A percentile compares a stretch with the other conserved stretches of the same genome.
phyloP scores from a whole-genome alignment of 64 coral and sea anemone genomes.

The Astreopora myriophthalma region DNA sequence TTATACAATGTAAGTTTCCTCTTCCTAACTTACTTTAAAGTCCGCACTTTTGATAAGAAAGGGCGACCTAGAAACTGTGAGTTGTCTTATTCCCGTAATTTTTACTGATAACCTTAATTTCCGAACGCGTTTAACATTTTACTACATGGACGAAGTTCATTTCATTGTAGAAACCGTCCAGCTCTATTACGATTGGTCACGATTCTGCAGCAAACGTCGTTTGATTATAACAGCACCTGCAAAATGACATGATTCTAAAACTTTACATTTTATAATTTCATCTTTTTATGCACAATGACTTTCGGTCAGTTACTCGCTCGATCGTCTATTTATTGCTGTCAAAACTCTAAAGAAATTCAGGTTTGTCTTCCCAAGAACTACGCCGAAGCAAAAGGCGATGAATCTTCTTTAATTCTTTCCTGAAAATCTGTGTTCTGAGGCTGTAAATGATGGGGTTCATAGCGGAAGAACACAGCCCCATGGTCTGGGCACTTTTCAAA shows the following conservation, averaged over 20 bases:
- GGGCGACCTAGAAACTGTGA: no score
- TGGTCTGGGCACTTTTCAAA: slow-evolving; percentile 83
- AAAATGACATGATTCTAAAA: not conserved
- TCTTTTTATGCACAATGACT: not conserved
- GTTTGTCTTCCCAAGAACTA: not conserved
- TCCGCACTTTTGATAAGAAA: no score
- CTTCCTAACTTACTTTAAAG: no score
- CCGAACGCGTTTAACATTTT: no score
- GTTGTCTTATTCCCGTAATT: no score
- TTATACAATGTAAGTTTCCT: no score
- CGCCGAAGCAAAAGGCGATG: not conserved
- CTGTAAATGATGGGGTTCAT: slow-evolving; percentile 92
- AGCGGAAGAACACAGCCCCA: slow-evolving; percentile 88
- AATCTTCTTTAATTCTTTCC: slow-evolving; percentile 54
- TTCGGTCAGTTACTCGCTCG: not conserved
- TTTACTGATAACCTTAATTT: no score
- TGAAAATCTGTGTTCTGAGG: slow-evolving; percentile 77
- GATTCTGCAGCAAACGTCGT: no score
- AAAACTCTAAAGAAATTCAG: not conserved
- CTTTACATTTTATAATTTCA: not conserved
- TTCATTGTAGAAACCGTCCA: no score
- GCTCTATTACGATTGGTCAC: no score
- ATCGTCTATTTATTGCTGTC: not conserved
- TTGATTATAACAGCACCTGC: no score
- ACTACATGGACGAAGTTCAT: no score